Base-by-base conservation (phyloP, 2,888 invertebrate genomes). In the Eupeodes latifasciatus region DNA sequence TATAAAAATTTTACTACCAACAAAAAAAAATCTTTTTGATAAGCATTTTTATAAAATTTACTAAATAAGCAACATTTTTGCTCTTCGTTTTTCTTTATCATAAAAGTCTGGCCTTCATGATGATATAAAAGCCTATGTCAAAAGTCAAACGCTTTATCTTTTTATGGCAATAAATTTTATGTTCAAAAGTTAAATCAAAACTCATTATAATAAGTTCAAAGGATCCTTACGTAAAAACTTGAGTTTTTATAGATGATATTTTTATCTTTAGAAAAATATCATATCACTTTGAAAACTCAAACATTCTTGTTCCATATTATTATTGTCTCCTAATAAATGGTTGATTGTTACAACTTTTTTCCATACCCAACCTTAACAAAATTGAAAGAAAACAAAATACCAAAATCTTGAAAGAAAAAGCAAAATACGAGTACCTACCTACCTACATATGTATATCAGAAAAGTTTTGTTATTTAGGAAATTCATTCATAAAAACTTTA, bases 401-500 rank as follows among this genome's bases (percentile, higher is more conserved):
- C 6, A 59, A 14, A 14, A 59, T 59, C 59, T 59, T 34, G 2
- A 59, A 14, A 34, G 12, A 3, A 34, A 59, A 34, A 59, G 7
- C 6, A 34, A 59, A 14, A 27, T 27, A 27, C 27, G 27, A 27
- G 27, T 27, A 34, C n/a, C n/a, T 19, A 19, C 19, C 19, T 57
- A n/a, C n/a, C n/a, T n/a, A n/a, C n/a, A n/a, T n/a, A n/a, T n/a
- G n/a, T n/a, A n/a, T n/a, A 59, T 59, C 27, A 59, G 6, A 59
- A 57, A 27, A 57, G 57, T 57, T 57, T 57, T 19, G 19, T 16
- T 16, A 6, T 55, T 19, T n/a, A 0, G 5, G 9, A 3, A 16
- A 19, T 55, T 55, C 14, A 6, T 59, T 59, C 34, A 59, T 59
- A 34, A 59, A 59, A 34, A 34, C 59, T 59, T 59, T 59, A 59